Conservation (phyloP, 2,113 vertebrate genomes). For the Myanophis thanlyinensis region DNA sequence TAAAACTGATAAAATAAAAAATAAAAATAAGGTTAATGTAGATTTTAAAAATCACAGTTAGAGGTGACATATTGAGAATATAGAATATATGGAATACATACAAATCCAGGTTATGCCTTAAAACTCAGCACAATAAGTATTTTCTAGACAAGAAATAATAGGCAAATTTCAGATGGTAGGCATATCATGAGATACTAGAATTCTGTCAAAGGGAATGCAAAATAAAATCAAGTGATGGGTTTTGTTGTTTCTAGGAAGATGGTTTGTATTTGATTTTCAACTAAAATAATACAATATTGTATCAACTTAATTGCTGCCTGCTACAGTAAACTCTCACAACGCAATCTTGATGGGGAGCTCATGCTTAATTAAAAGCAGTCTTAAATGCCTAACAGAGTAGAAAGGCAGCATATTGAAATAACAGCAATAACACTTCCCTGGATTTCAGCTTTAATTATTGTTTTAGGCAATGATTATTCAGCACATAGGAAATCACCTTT, state of each 20-base stretch:
- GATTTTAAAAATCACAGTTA: background rate
- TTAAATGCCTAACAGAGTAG: background rate
- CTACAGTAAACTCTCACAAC: background rate
- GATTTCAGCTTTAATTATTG: background rate
- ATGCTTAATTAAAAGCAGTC: background rate
- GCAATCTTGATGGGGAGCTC: background rate
- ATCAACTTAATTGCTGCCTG: background rate
- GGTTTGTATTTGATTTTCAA: background rate
- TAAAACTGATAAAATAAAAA: too few species aligned
- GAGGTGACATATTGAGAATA: background rate
- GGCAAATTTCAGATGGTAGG: background rate
- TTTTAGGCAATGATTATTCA: background rate
- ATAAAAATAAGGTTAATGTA: background rate
- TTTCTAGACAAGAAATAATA: background rate
- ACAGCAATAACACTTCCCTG: too few species aligned
- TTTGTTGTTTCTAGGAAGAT: background rate
- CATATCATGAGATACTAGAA: background rate
- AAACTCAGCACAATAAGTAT: background rate
- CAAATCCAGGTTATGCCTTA: background rate
- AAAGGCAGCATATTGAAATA: background rate
- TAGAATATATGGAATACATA: background rate
- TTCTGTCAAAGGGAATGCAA: background rate
- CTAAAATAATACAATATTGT: background rate
- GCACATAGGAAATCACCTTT: too few species aligned
- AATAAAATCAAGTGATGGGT: background rate